Evolutionary conservation across 2,797 vertebrate genomes (phyloP), one percentile per base, ranked within the genome.

Genomic region (Parambassis ranga): DNA sequence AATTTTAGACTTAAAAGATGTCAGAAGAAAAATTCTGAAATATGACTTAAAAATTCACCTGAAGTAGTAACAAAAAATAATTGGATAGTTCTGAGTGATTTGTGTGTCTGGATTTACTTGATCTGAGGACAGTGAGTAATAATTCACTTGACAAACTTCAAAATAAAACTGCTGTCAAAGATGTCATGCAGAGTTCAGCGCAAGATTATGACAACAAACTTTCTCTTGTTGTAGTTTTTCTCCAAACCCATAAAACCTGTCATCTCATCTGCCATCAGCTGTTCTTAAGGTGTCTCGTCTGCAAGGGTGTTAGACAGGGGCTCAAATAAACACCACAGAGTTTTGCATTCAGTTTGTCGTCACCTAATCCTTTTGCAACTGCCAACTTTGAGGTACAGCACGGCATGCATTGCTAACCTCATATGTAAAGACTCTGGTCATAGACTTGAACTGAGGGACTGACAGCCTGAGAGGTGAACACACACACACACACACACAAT

Each of bases 321-420:
- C 57, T 75, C 13, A 68, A 69, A 61, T 39, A 77, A 79, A 84
- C 70, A 69, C 39, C 33, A 10, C 62, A 22, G n/a, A 22, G 44
- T 69, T 83, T 83, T 69, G 38, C 63, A 61, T 77, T 71, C 69
- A 52, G 22, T 65, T 55, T 77, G 75, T 84, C 80, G 61, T 71
- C 70, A 31, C 67, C 22, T 56, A 28, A 70, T 79, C 62, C 49
- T 32, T 58, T 27, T 19, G 31, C 47, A 75, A 52, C 64, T 37
- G 63, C 44, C 74, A 13, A 24, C 35, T 49, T 64, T 39, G 41
- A 58, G 31, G 19, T 15, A 6, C 14, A 33, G 7, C 32, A 3
- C 35, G 36, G 2, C 46, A 6, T n/a, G 8, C 46, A 28, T 46
- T 30, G 10, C 23, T 37, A 33, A 46, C 20, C 13, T 51, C 2